Percentiles rank a stretch among this genome's conserved stretches.
Conservation (phyloP, 2,888 invertebrate species). For the Raillietiella orientalis region DNA sequence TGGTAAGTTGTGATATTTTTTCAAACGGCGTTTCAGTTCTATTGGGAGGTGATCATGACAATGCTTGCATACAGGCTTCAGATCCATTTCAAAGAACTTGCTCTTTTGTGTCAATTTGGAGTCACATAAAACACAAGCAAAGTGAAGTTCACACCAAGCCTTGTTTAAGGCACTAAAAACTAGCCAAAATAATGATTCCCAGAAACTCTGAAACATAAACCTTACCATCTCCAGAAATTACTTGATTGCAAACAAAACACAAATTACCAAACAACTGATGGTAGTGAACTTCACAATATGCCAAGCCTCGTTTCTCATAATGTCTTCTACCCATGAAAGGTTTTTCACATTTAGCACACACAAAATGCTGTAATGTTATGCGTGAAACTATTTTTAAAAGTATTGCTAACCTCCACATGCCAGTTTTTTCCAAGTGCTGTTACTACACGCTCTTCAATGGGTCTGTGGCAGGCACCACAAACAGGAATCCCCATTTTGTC, state of each 20-base stretch:
- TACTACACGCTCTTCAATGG: conserved; percentile 93
- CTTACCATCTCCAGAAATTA: conserved; percentile 83
- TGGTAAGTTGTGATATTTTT: conserved; percentile 65
- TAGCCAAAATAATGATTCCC: conserved; percentile 15
- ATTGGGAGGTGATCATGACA: conserved; percentile 90
- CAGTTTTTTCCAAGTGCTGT: conserved; percentile 93
- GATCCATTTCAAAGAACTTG: conserved; percentile 95
- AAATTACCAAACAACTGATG: conserved; percentile 95
- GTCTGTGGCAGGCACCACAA: conserved; percentile 92
- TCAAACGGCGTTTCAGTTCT: conserved; percentile 66
- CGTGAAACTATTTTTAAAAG: not conserved
- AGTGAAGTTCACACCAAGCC: conserved; percentile 97
- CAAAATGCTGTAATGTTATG: conserved; percentile 46
- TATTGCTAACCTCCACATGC: conserved; percentile 52
- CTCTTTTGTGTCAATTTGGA: conserved; percentile 80
- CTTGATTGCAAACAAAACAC: conserved; percentile 95
- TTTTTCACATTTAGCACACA: conserved; percentile 97
- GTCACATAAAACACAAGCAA: conserved; percentile 89
- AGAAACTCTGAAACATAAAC: conserved; percentile 7
- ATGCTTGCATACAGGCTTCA: conserved; percentile 90
- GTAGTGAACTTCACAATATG: conserved; percentile 97
- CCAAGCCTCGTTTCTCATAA: conserved; percentile 90
- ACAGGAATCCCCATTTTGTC: conserved; percentile 99
- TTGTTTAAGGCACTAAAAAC: conserved; percentile 94
- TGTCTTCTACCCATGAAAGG: conserved; percentile 96